phyloP scores from a whole-genome alignment of 2,797 vertebrate species.

The Hippoglossus hippoglossus region DNA sequence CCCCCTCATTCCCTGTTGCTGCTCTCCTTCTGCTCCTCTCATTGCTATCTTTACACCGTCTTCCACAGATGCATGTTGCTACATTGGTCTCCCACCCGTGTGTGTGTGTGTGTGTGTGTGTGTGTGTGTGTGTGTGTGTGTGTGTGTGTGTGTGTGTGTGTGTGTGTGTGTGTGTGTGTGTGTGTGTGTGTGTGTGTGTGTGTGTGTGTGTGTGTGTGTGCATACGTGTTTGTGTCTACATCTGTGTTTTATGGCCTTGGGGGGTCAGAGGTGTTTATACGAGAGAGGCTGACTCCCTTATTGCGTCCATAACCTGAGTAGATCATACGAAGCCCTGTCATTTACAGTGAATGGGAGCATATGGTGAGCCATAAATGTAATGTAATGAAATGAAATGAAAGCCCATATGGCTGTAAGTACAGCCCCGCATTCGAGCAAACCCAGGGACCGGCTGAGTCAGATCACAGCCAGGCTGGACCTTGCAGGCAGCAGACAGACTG shows the following conservation, averaged over 20 bases:
- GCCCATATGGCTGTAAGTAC: constrained; percentile 55
- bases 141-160: neutral
- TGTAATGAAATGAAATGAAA: constrained; percentile 78
- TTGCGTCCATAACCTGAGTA: constrained; percentile 81
- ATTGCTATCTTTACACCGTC: constrained; percentile 28
- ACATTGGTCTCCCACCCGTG: constrained; percentile 51
- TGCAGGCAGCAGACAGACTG: neutral
- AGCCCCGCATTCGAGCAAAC: constrained; percentile 16
- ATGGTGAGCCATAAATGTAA: constrained; percentile 78
- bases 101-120: neutral
- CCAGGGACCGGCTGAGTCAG: constrained; percentile 46
- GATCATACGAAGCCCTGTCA: constrained; percentile 78
- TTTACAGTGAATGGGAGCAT: constrained; percentile 79
- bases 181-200: neutral
- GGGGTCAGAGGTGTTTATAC: constrained; percentile 78
- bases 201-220: neutral
- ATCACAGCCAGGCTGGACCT: constrained; percentile 13
- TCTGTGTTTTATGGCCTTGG: constrained; percentile 67
- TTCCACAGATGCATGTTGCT: constrained; percentile 29
- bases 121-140: neutral
- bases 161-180: neutral
- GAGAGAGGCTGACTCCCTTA: constrained; percentile 78
- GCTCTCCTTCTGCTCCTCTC: constrained; percentile 40
- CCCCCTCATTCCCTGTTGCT: constrained; percentile 33
- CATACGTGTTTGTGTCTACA: constrained; percentile 1